phyloP scores from a whole-genome alignment of 2,113 vertebrate genomes.

The Seriola rivoliana region DNA sequence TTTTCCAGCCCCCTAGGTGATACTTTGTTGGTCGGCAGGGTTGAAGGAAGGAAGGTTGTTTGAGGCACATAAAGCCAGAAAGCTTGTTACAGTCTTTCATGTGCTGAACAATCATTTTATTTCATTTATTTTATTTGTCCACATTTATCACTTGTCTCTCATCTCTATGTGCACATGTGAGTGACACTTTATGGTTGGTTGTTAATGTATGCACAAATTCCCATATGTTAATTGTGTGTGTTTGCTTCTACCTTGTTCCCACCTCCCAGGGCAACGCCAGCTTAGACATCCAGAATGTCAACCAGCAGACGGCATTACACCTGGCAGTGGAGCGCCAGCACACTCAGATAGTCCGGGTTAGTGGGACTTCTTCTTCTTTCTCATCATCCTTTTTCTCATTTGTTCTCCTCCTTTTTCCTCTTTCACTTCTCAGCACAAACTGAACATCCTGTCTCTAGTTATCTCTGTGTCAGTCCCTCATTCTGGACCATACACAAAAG shows the following conservation, averaged over 20 bases:
- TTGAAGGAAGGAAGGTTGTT: constrained; percentile 53
- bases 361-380: constrained; percentile 34
- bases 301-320: constrained; percentile 97
- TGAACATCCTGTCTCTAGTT: constrained; percentile 41
- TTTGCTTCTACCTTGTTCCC: constrained; percentile 24
- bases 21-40: constrained; percentile 44
- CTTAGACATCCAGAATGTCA: constrained; percentile 98
- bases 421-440: constrained; percentile 15
- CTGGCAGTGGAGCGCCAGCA: constrained; percentile 98
- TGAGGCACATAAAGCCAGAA: constrained; percentile 33
- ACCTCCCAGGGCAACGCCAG: constrained; percentile 92
- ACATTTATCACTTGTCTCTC: constrained; percentile 4
- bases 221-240: constrained; percentile 33
- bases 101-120: not conserved
- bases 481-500: constrained; percentile 36
- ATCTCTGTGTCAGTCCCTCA: constrained; percentile 32
- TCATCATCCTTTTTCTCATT: constrained; percentile 9
- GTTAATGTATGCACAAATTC: constrained; percentile 8
- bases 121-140: not conserved
- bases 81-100: constrained; percentile 24
- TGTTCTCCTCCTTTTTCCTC: not conserved
- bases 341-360: constrained; percentile 98
- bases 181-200: not conserved
- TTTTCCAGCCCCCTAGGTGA: constrained; percentile 26
- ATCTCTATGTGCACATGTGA: not conserved